Evolutionary conservation across 2,113 vertebrate species (phyloP), one percentile per base, ranked within the genome.

Genomic region (Albula glossodonta): DNA sequence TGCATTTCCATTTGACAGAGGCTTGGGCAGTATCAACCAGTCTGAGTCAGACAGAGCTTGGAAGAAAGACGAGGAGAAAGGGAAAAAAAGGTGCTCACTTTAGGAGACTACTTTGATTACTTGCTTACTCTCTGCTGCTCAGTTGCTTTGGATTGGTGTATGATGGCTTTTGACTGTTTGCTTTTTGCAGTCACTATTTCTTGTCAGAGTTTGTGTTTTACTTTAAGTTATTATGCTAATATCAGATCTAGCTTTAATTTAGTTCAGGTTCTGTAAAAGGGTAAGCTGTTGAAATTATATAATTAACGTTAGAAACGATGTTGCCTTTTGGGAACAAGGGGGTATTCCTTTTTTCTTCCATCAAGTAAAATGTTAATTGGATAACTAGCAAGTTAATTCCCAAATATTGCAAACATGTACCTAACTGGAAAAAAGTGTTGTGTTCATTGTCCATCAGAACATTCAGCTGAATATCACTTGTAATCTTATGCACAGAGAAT

Each of bases 1-100:
- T 86, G 66, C 86, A 82, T 82, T 56, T 83, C 22, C 41, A 63
- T 78, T 74, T 74, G 56, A 82, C 50, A 86, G 31, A 78, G 22
- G 56, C 63, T 60, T 25, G 19, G 41, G 10, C 60, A 3, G 83
- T 17, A 31, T 87, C 25, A 84, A 41, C 6, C 86, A 51, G 57
- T 66, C 48, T 19, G 41, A 70, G 53, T 83, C n/a, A 77, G 57
- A n/a, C 19, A 22, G 5, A 13, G 48, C 49, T 48, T 63, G 25
- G 1, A 15, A 74, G 25, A 53, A 12, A 80, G 25, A 22, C 48
- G 50, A 13, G 11, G 11, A 49, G 19, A 25, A 12, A 60, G 63
- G 1, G 22, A 78, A 11, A 41, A 12, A 80, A 17, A 51, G 41
- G 63, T 41, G 31, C 31, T 41, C 31, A 41, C 31, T 41, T 41